Percentiles rank a stretch among this genome's conserved stretches.
Evolutionary conservation across 2,113 vertebrate genomes (phyloP).

Genomic region (Crotalus helleri): DNA sequence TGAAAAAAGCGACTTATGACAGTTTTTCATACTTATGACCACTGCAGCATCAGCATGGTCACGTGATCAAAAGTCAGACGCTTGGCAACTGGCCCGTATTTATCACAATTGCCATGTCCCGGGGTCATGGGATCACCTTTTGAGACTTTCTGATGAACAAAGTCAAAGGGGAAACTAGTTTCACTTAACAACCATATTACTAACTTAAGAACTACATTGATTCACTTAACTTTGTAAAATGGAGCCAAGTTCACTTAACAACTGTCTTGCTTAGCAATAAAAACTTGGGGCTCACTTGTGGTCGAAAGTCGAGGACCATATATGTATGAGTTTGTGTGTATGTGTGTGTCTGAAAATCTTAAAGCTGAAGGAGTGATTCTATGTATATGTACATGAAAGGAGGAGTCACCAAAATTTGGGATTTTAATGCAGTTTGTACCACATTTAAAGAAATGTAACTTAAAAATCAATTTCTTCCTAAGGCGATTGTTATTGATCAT

Average conservation of each 20-base stretch:
- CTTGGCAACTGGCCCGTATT: background rate
- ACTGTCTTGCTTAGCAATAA: background rate
- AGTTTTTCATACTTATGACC: background rate
- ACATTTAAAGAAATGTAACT: no score
- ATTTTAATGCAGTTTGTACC: no score
- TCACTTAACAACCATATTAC: background rate
- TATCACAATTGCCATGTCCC: background rate
- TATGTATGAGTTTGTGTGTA: no score
- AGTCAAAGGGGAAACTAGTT: background rate
- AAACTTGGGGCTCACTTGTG: background rate
- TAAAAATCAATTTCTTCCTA: no score
- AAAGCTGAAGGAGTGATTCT: no score
- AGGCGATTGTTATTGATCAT: no score
- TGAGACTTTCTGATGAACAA: background rate
- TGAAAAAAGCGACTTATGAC: background rate
- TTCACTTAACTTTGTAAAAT: background rate
- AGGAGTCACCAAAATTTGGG: no score
- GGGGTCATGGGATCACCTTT: background rate
- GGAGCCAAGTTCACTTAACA: background rate
- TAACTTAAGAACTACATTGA: background rate
- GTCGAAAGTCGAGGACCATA: no score
- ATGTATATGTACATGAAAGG: background rate
- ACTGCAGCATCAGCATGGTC: background rate
- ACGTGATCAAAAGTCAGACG: background rate
- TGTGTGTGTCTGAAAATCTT: background rate